These are phyloP conservation scores for Platysteira castanea DNA, from an alignment of 2,113 vertebrate species.

Conservation along the genomic window DNA sequence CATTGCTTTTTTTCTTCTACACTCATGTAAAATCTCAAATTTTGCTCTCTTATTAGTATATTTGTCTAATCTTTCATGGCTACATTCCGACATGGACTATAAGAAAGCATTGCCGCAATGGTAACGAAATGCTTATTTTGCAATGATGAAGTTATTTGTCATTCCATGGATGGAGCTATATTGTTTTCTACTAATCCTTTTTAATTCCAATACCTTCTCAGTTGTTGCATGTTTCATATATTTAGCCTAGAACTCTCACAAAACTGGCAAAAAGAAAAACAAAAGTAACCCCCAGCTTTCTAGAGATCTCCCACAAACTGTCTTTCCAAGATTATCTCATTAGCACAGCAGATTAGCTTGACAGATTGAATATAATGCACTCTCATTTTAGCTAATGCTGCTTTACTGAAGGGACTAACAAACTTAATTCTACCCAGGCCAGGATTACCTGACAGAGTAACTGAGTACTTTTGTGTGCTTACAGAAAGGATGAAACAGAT, in stretches of 20 bases:
- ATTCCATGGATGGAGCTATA: not conserved
- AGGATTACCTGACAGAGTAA: slow-evolving; percentile 18
- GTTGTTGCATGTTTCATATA: not conserved
- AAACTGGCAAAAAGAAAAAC: not conserved
- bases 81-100: not conserved
- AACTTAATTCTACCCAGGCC: slow-evolving; percentile 12
- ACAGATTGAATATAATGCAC: not conserved
- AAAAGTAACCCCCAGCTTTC: not conserved
- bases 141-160: not conserved
- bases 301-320: not conserved
- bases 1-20: not conserved
- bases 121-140: not conserved
- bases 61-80: not conserved
- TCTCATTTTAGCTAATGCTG: slow-evolving; percentile 25
- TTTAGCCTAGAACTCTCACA: not conserved
- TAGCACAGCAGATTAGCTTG: slow-evolving; percentile 17
- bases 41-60: not conserved
- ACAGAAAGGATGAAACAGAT: not conserved
- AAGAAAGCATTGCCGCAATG: not conserved
- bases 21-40: not conserved
- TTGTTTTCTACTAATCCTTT: not conserved
- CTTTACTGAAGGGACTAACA: slow-evolving; percentile 16
- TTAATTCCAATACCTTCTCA: not conserved
- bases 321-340: not conserved
- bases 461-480: not conserved